Evolutionary conservation across 1,140 invertebrate genomes (phyloP), one percentile per base, ranked within the genome.

Genomic region (Drosophila orosa): DNA sequence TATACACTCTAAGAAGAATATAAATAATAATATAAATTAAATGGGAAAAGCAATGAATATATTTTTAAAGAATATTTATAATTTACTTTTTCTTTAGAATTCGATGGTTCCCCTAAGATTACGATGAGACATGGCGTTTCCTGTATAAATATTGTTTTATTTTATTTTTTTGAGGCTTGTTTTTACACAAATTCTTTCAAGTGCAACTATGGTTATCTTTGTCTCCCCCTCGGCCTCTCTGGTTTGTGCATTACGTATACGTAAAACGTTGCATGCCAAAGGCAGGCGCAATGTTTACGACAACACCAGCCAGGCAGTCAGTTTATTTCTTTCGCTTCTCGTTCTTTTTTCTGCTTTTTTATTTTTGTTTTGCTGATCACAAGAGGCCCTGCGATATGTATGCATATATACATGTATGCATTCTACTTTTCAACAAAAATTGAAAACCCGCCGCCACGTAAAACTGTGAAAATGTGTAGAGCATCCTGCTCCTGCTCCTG

Each of bases 361-460:
- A 22, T 68, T 69, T 69, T 69, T 69, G 33, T 71, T 58, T 71
- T 71, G 65, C 42, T 48, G 68, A 72, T 72, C 68, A 72, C 66
- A 58, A 58, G 68, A 58, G 68, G 67, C 50, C 37, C 31, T 54
- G 56, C 33, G 27, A 69, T 71, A 68, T 68, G 40, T 42, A 67
- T 57, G 22, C 37, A 27, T 47, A 24, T 37, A 65, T 31, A 27
- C 44, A 22, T 62, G 52, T 74, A 66, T 71, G 59, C 75, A 66
- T 79, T 87, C 27, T 75, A 87, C 83, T 83, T 87, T 86, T 87
- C 66, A 87, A 85, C 82, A 85, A 85, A 85, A 85, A 85, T 85
- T 85, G 82, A 87, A 86, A 82, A 73, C 79, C 71, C 50, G 37
- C 50, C 74, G 47, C 74, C 80, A 83, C 80, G 80, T 83, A 79